Evolutionary conservation across 2,888 invertebrate genomes (phyloP).

Genomic region (Tanytarsus gracilentus): DNA sequence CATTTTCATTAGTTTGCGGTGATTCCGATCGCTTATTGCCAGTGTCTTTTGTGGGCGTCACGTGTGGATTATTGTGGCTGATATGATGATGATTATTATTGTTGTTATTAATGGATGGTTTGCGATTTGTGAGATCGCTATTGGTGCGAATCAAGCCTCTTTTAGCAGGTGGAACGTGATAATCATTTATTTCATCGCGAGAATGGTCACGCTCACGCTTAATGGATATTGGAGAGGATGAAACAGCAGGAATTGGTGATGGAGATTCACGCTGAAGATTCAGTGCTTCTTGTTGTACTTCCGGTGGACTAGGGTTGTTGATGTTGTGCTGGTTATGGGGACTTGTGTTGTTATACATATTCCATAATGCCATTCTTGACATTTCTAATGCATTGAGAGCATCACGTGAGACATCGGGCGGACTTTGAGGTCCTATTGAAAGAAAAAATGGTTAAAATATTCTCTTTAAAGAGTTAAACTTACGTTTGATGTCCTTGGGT

Average conservation of each 20-base stretch:
- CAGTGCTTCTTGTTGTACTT: constrained; percentile 58
- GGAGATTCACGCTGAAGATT: constrained; percentile 59
- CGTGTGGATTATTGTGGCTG: constrained; percentile 32
- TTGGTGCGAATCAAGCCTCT: constrained; percentile 40
- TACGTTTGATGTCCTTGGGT: constrained; percentile 40
- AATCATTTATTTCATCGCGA: constrained; percentile 38
- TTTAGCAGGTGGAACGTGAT: constrained; percentile 55
- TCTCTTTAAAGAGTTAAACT: constrained; percentile 35
- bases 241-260: constrained; percentile 40
- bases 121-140: constrained; percentile 38
- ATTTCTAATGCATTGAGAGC: constrained; percentile 64
- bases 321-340: constrained; percentile 34
- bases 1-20: constrained; percentile 30
- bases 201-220: constrained; percentile 47
- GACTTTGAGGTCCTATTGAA: constrained; percentile 36
- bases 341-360: constrained; percentile 53
- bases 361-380: constrained; percentile 73
- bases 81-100: constrained; percentile 29
- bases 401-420: constrained; percentile 48
- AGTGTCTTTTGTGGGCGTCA: constrained; percentile 32
- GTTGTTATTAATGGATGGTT: constrained; percentile 34
- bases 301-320: constrained; percentile 23
- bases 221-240: constrained; percentile 41
- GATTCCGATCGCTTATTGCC: constrained; percentile 31
- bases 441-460: constrained; percentile 39